phyloP scores from a whole-genome alignment of 2,113 vertebrate species.

The Gymnogyps californianus region DNA sequence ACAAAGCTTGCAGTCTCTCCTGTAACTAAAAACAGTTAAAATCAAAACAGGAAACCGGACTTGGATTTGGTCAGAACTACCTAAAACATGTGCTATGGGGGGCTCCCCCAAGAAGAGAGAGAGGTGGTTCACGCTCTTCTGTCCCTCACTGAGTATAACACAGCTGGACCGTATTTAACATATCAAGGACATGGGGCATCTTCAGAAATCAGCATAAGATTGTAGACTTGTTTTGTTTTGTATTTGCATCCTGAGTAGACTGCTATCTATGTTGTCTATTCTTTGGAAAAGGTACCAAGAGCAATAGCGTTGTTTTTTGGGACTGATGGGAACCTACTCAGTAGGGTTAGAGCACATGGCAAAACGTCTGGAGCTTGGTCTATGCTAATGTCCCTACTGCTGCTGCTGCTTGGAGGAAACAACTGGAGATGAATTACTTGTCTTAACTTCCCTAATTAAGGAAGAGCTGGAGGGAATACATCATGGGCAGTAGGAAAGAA shows the following conservation, averaged over 20 bases:
- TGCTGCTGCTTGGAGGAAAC: background rate
- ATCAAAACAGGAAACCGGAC: background rate
- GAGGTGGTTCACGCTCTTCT: background rate
- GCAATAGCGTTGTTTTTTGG: background rate
- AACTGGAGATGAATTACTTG: conserved; percentile 48
- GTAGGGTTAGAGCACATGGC: background rate
- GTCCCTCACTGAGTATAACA: background rate
- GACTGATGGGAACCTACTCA: background rate
- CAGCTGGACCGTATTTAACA: background rate
- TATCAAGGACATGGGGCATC: fast-evolving
- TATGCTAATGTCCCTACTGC: background rate
- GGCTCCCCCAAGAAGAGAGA: background rate
- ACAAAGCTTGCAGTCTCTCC: background rate
- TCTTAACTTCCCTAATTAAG: conserved; percentile 58
- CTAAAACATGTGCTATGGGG: fast-evolving
- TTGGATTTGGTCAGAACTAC: background rate
- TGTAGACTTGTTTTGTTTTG: background rate
- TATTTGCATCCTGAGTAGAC: background rate
- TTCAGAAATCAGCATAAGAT: background rate
- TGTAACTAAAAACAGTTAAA: background rate
- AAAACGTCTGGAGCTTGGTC: background rate
- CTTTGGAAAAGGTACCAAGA: background rate
- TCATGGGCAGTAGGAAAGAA: conserved; percentile 2
- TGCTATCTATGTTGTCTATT: background rate
- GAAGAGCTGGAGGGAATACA: conserved; percentile 32